phyloP scores from a whole-genome alignment of 2,797 vertebrate genomes.

The Trachurus trachurus region DNA sequence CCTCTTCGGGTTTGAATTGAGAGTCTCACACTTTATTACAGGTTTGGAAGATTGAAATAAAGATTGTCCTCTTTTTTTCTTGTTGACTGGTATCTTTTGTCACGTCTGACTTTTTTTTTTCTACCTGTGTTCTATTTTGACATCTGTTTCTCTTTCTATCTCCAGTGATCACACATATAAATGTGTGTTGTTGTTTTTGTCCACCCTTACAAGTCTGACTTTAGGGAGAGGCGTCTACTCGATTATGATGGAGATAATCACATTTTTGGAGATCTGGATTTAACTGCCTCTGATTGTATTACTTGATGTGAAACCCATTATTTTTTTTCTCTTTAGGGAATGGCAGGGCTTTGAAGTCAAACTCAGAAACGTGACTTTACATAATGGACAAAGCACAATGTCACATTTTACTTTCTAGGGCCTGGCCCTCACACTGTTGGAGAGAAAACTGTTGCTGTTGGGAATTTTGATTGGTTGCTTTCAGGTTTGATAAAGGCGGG shows the following conservation, averaged over 20 bases:
- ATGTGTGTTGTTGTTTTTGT: slow-evolving; percentile 14
- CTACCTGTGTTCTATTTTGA: slow-evolving; percentile 21
- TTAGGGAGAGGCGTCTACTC: slow-evolving; percentile 53
- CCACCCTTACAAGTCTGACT: slow-evolving; percentile 27
- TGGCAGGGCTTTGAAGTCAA: slow-evolving; percentile 40
- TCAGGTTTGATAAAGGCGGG: slow-evolving; percentile 28
- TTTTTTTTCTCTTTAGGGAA: slow-evolving; percentile 70
- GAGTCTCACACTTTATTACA: slow-evolving; percentile 77
- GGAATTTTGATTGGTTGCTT: slow-evolving; percentile 27
- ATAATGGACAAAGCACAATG: slow-evolving; percentile 49
- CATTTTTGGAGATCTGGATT: slow-evolving; percentile 59
- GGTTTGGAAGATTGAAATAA: slow-evolving; percentile 79
- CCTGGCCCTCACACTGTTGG: background rate
- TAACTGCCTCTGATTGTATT: slow-evolving; percentile 62
- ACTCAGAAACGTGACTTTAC: slow-evolving; percentile 61
- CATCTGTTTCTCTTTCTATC: slow-evolving; percentile 35
- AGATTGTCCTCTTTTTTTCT: slow-evolving; percentile 74
- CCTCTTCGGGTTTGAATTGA: slow-evolving; percentile 67
- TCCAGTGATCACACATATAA: slow-evolving; percentile 46
- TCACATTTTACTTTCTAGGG: background rate
- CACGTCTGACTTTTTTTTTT: background rate
- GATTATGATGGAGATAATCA: slow-evolving; percentile 74
- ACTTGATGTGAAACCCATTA: slow-evolving; percentile 72
- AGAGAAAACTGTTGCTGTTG: background rate
- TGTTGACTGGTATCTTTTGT: slow-evolving; percentile 12